Evolutionary conservation across 1,140 invertebrate genomes (phyloP).

Genomic region (Helicoverpa armigera): DNA sequence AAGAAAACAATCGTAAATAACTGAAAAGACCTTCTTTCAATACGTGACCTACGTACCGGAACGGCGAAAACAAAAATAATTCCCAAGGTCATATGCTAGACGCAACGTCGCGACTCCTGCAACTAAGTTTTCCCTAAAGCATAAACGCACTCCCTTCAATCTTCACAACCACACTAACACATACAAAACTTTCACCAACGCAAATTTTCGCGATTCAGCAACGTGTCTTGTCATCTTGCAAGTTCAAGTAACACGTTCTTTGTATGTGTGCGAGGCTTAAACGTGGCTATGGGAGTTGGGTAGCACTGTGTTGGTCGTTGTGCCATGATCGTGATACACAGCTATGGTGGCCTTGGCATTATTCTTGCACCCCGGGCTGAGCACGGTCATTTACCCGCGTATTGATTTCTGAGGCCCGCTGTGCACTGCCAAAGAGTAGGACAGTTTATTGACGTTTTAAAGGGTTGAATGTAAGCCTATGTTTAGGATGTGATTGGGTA

Average conservation of each 20-base stretch:
- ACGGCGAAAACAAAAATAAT: neutral
- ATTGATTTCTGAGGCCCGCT: slow-evolving; percentile 53
- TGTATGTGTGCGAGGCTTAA: too few relatives aligned
- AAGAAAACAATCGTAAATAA: slow-evolving; percentile 18
- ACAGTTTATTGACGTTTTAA: too few relatives aligned
- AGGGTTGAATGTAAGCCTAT: too few relatives aligned
- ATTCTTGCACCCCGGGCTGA: slow-evolving; percentile 52
- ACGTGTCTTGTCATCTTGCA: too few relatives aligned
- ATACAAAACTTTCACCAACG: too few relatives aligned
- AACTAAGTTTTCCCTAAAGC: neutral
- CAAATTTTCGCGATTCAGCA: too few relatives aligned
- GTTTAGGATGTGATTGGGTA: too few relatives aligned
- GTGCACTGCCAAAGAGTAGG: slow-evolving; percentile 50
- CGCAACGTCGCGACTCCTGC: neutral
- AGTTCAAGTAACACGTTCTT: too few relatives aligned
- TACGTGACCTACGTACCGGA: neutral
- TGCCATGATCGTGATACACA: neutral
- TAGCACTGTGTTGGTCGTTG: neutral
- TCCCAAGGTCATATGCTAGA: neutral
- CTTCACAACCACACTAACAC: too few relatives aligned
- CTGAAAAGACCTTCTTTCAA: neutral
- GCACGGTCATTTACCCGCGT: slow-evolving; percentile 57
- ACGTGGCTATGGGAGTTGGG: neutral
- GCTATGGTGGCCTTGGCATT: slow-evolving; percentile 55
- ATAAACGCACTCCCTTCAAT: neutral